Base-by-base conservation (phyloP, 2,797 vertebrate genomes). In the Dipus sagitta region DNA sequence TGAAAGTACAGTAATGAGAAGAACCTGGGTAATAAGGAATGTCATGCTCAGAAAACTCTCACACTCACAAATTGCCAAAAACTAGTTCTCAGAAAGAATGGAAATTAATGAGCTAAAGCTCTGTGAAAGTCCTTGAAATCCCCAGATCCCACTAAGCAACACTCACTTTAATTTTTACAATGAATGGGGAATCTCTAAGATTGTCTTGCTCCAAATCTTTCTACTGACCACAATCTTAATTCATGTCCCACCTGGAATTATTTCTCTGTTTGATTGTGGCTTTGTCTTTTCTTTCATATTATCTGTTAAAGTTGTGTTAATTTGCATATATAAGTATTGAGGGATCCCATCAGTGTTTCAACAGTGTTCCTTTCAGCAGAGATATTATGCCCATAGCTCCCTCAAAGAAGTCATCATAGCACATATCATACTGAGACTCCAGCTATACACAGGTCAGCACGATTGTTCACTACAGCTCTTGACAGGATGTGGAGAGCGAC, bases 101-200 rank as follows among this genome's bases (percentile, higher is more conserved):
- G 84, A 96, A 92, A 94, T 76, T 58, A 86, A 85, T 64, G 14
- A 83, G 34, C n/a, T 78, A 79, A 86, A 58, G 34, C 30, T 89
- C 42, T 76, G 21, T 84, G 11, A 54, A 90, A 79, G 30, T 47
- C 34, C 23, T 86, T 81, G 60, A 85, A 86, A 87, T 62, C 9
- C 26, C 32, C 32, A 30, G 28, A 2, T 75, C 26, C 67, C 47
- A 47, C 18, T 58, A 79, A 76, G 38, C 28, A 93, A 58, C n/a
- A 38, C 32, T 64, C 18, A 62, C 47, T 26, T 75, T 28, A 23
- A 80, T 58, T 91, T 88, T 70, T 32, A 92, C 6, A 62, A 58
- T 6, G 32, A 86, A 54, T 76, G 11, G n/a, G 28, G 18, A 71
- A 3, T 88, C 42, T 72, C 28, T 72, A 52, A 54, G 3, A 72